Conservation (phyloP, 2,113 vertebrate species). For the Archilochus colubris region DNA sequence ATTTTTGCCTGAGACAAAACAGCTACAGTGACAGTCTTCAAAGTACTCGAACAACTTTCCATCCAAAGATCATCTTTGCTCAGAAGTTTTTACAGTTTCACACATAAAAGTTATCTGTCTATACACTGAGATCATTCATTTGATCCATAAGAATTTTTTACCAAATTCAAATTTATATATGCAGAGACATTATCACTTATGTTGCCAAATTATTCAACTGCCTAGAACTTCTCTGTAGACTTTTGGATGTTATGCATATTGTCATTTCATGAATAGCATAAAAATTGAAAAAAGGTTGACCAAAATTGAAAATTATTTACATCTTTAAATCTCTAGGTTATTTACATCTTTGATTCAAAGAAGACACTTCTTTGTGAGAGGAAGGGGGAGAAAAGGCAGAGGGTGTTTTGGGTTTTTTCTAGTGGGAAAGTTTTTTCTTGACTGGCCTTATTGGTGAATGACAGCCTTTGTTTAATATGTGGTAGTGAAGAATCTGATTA, state of each 20-base stretch:
- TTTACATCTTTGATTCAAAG: not conserved
- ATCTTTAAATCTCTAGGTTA: not conserved
- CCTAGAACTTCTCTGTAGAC: not conserved
- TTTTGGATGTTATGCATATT: not conserved
- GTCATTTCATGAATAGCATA: not conserved
- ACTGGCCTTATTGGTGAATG: not conserved
- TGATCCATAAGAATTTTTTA: not conserved
- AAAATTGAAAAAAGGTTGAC: not conserved
- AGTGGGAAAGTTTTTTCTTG: not conserved
- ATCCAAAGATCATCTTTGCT: rapidly evolving
- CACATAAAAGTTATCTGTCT: rapidly evolving
- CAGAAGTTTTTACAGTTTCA: not conserved
- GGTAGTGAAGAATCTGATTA: not conserved
- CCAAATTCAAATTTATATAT: not conserved
- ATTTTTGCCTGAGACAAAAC: not conserved
- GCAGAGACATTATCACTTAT: not conserved
- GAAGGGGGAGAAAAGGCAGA: not conserved
- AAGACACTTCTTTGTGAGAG: not conserved
- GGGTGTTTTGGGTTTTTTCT: not conserved
- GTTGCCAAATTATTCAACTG: not conserved
- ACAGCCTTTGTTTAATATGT: not conserved
- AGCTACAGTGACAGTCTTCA: not conserved
- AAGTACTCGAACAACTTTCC: not conserved
- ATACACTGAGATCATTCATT: not conserved
- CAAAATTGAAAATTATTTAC: not conserved